These are phyloP conservation scores for Drosophila imparisetae DNA, from an alignment of 2,888 invertebrate species.

Conservation along the genomic window DNA sequence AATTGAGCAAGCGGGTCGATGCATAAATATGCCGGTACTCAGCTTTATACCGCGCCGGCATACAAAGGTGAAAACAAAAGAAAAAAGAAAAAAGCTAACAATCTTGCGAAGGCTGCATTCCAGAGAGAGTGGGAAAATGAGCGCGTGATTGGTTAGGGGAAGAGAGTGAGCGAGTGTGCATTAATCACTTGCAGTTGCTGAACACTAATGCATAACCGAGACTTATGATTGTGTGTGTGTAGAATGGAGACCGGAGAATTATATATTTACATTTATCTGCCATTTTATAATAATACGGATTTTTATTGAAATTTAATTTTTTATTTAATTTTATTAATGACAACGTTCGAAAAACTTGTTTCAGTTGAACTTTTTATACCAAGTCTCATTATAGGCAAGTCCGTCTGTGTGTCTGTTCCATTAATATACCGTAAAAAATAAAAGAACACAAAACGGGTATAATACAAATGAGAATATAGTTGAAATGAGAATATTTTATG, in stretches of 20 bases:
- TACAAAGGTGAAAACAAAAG: slow-evolving; percentile 29
- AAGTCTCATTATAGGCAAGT: not conserved
- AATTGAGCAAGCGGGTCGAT: not conserved
- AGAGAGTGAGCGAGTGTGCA: not conserved
- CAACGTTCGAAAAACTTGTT: slow-evolving; percentile 38
- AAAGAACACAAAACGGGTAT: not conserved
- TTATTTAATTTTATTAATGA: slow-evolving; percentile 3
- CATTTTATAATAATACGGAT: not conserved
- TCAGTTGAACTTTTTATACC: slow-evolving; percentile 19
- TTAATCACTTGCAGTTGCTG: not conserved
- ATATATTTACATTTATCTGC: not conserved
- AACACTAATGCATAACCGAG: not conserved
- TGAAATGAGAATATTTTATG: not conserved
- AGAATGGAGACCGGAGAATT: not conserved
- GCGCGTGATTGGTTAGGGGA: not conserved
- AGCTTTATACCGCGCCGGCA: slow-evolving; percentile 36
- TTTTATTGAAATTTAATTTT: not conserved
- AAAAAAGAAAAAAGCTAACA: not conserved
- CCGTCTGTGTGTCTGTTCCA: not conserved
- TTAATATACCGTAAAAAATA: not conserved
- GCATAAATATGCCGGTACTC: slow-evolving; percentile 46
- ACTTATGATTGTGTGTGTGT: not conserved
- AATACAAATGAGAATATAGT: not conserved
- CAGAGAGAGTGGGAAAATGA: not conserved
- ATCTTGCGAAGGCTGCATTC: not conserved